phyloP scores from a whole-genome alignment of 2,888 invertebrate species.

The Slavum lentiscoides region DNA sequence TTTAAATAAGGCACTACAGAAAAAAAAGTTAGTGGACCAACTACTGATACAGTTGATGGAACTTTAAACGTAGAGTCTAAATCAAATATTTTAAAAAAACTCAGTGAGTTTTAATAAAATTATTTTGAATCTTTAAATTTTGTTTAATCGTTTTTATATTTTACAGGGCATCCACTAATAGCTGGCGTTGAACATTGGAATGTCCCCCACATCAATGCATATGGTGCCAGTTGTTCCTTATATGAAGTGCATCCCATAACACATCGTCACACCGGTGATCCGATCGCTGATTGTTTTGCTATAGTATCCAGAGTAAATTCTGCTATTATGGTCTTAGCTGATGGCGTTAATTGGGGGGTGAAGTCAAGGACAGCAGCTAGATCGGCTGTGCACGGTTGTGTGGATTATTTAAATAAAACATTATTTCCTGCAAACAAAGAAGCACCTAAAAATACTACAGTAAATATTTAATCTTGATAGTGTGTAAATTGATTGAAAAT shows the following conservation, averaged over 20 bases:
- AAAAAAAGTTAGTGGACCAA: neutral
- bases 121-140: neutral
- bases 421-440: conserved; percentile 61
- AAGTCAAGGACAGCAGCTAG: conserved; percentile 82
- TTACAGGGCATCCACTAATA: conserved; percentile 57
- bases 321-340: conserved; percentile 78
- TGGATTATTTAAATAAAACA: conserved; percentile 78
- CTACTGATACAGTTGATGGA: conserved; percentile 16
- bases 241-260: conserved; percentile 83
- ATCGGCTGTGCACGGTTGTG: conserved; percentile 81
- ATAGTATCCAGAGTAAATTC: conserved; percentile 73
- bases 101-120: conserved; percentile 29
- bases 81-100: conserved; percentile 48
- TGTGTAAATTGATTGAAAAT: neutral
- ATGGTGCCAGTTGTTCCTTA: conserved; percentile 74
- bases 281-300: conserved; percentile 86
- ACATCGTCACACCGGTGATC: conserved; percentile 72
- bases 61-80: conserved; percentile 31
- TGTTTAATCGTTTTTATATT: conserved; percentile 48
- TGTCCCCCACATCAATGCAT: conserved; percentile 65
- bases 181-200: conserved; percentile 67
- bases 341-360: conserved; percentile 92
- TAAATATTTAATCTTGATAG: conserved; percentile 56
- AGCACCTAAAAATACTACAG: conserved; percentile 60
- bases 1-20: conserved; percentile 14